Percentiles rank a stretch among this genome's conserved stretches.
phyloP scores from a whole-genome alignment of 1,140 invertebrate species.

The Leguminivora glycinivorella region DNA sequence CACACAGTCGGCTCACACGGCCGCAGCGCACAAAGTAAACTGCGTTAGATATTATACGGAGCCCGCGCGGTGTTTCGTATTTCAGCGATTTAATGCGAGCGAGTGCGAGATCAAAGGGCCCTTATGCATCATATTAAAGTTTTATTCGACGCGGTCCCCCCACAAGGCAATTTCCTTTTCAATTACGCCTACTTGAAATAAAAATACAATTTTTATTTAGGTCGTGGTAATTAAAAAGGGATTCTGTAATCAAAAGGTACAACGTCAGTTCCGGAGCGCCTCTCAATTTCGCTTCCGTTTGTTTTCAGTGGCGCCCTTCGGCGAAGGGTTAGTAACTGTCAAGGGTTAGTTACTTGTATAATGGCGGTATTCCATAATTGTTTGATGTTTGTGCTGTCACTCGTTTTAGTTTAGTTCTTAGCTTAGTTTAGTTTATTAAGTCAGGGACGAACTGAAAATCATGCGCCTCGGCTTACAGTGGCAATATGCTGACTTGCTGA shows the following conservation, averaged over 20 bases:
- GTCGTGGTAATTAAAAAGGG: slow-evolving; percentile 77
- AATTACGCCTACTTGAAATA: slow-evolving; percentile 77
- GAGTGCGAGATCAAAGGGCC: slow-evolving; percentile 74
- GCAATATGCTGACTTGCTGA: too few species aligned
- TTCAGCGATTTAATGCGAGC: slow-evolving; percentile 66
- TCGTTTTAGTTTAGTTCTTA: too few species aligned
- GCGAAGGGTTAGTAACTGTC: slow-evolving; percentile 63
- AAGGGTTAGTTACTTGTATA: too few species aligned
- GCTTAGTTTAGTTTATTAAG: too few species aligned
- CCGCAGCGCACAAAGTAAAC: not conserved
- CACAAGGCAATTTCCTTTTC: slow-evolving; percentile 76
- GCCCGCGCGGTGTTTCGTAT: slow-evolving; percentile 41
- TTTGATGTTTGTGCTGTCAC: too few species aligned
- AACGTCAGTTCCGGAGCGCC: slow-evolving; percentile 71
- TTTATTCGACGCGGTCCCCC: slow-evolving; percentile 66
- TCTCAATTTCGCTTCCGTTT: slow-evolving; percentile 77
- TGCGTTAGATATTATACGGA: not conserved
- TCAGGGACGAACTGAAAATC: too few species aligned
- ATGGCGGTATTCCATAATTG: too few species aligned
- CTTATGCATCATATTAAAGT: slow-evolving; percentile 77
- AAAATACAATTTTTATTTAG: slow-evolving; percentile 78
- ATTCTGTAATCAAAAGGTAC: slow-evolving; percentile 78
- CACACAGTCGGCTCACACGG: not conserved
- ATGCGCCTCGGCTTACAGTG: too few species aligned
- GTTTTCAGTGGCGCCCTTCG: slow-evolving; percentile 72